Percentiles rank a stretch among this genome's conserved stretches.
Conservation (phyloP, 1,140 invertebrate genomes). For the Pissodes strobi region DNA sequence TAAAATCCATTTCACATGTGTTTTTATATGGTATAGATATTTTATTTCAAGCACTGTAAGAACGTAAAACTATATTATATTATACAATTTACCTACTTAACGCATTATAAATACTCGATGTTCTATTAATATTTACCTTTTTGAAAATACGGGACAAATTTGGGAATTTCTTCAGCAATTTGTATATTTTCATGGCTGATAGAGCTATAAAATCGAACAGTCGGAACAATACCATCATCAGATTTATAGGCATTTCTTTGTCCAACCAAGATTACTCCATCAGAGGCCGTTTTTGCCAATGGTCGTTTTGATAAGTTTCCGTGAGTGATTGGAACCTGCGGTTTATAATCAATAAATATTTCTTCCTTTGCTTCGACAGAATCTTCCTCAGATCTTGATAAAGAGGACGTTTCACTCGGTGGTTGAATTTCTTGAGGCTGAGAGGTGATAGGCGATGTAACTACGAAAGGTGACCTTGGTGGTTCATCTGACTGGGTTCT, state of each 20-base stretch:
- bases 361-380: slow-evolving; percentile 72
- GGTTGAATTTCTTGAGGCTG: slow-evolving; percentile 36
- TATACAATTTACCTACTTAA: too few relatives aligned
- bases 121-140: slow-evolving; percentile 52
- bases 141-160: slow-evolving; percentile 57
- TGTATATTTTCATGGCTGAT: slow-evolving; percentile 64
- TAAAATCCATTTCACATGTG: too few relatives aligned
- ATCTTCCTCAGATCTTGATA: slow-evolving; percentile 54
- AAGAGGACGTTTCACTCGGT: slow-evolving; percentile 47
- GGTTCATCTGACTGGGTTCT: slow-evolving; percentile 82
- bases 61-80: too few relatives aligned
- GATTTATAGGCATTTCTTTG: slow-evolving; percentile 57
- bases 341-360: slow-evolving; percentile 86
- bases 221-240: slow-evolving; percentile 56
- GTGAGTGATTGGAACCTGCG: slow-evolving; percentile 60
- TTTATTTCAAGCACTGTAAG: too few relatives aligned
- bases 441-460: slow-evolving; percentile 52
- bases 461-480: slow-evolving; percentile 70
- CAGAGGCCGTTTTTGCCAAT: slow-evolving; percentile 78
- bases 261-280: slow-evolving; percentile 77
- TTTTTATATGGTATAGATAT: too few relatives aligned
- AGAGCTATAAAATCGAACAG: slow-evolving; percentile 59
- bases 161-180: slow-evolving; percentile 41
- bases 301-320: slow-evolving; percentile 60
- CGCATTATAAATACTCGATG: too few relatives aligned